Evolutionary conservation across 2,888 invertebrate species (phyloP).

Genomic region (Tetropium fuscum): DNA sequence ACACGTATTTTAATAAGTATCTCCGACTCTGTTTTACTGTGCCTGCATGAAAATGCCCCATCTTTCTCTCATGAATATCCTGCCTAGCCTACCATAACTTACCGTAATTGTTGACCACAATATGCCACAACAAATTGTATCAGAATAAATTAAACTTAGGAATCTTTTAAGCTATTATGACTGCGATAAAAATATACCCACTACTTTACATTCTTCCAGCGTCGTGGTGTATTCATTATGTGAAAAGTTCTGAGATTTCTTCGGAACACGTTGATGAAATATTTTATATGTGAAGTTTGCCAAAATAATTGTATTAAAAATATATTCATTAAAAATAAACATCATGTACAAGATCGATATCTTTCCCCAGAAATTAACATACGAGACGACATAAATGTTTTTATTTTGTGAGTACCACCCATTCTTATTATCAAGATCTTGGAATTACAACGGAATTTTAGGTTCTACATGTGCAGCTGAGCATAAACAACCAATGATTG

Average conservation of each 20-base stretch:
- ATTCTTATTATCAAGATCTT: no score
- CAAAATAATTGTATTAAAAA: constrained; percentile 27
- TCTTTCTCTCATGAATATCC: constrained; percentile 46
- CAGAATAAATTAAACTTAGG: constrained; percentile 49
- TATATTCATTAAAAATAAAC: constrained; percentile 26
- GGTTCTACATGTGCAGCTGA: no score
- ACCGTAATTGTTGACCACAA: constrained; percentile 60
- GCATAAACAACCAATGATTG: no score
- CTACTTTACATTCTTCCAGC: constrained; percentile 26
- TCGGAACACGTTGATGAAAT: constrained; percentile 24
- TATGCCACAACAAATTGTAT: constrained; percentile 59
- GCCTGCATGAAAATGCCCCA: no score
- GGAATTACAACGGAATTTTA: no score
- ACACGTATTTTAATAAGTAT: constrained; percentile 66
- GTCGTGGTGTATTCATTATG: constrained; percentile 26
- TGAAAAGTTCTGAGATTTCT: constrained; percentile 23
- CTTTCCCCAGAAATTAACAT: no score
- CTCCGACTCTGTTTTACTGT: constrained; percentile 54
- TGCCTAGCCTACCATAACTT: constrained; percentile 58
- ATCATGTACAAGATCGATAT: no score
- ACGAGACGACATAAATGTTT: no score
- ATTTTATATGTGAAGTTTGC: constrained; percentile 22
- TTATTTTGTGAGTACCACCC: no score
- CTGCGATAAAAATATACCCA: constrained; percentile 29
- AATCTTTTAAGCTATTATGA: constrained; percentile 42